These are phyloP conservation scores for Oxyteleia sp. DNA, from an alignment of 2,888 invertebrate species.

Conservation along the genomic window DNA sequence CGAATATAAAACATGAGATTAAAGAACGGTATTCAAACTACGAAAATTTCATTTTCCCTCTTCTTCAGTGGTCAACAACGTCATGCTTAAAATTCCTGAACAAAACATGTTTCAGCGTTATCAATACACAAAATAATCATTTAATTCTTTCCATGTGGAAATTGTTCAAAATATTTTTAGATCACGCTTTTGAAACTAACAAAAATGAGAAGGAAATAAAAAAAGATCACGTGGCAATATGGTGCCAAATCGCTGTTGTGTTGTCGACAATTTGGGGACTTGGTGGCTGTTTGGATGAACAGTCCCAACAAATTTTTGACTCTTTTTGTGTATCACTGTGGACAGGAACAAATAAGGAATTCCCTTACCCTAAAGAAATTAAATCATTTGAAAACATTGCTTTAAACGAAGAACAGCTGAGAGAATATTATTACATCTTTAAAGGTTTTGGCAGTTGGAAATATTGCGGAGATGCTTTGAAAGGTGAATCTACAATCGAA, in stretches of 20 bases:
- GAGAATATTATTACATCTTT: conserved; percentile 89
- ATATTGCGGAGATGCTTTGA: conserved; percentile 89
- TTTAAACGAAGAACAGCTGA: conserved; percentile 89
- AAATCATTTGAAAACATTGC: conserved; percentile 89
- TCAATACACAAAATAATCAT: no score
- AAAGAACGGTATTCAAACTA: conserved; percentile 76
- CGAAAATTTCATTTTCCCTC: conserved; percentile 78
- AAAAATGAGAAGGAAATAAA: no score
- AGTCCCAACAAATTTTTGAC: conserved; percentile 86
- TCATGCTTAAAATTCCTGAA: no score
- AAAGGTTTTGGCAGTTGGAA: conserved; percentile 90
- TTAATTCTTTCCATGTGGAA: no score
- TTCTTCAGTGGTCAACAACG: no score
- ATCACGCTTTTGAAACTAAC: no score
- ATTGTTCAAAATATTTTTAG: no score
- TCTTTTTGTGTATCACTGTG: conserved; percentile 85
- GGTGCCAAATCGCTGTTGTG: no score
- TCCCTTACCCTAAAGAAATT: conserved; percentile 88
- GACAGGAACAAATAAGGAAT: conserved; percentile 84
- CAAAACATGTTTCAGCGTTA: no score
- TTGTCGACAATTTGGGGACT: conserved; percentile 89
- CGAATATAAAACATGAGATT: conserved; percentile 85
- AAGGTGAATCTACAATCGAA: conserved; percentile 86
- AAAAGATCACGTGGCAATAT: no score
- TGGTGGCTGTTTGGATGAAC: conserved; percentile 88